Evolutionary conservation across 2,113 vertebrate species (phyloP).

Genomic region (Oncorhynchus kisutch): DNA sequence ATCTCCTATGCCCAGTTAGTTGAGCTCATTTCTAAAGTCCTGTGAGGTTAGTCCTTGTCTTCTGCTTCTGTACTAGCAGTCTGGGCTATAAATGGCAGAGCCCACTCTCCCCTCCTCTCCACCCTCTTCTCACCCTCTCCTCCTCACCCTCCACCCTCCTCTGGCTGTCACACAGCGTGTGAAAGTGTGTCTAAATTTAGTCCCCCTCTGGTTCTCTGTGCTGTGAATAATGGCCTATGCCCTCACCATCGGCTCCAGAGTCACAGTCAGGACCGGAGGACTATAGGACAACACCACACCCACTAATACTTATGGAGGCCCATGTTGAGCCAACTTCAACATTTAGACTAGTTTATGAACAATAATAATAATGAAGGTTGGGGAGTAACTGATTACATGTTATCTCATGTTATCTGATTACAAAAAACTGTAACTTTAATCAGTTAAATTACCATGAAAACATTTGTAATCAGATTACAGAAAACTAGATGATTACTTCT

Average conservation of each 20-base stretch:
- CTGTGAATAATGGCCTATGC: slow-evolving; percentile 29
- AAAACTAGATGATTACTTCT: too few species aligned
- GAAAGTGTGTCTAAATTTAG: slow-evolving; percentile 70
- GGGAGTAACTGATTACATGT: too few species aligned
- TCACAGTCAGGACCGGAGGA: background rate
- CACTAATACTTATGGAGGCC: too few species aligned
- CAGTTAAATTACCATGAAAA: too few species aligned
- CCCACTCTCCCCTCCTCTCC: background rate
- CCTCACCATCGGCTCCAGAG: slow-evolving; percentile 66
- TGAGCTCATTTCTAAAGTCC: background rate
- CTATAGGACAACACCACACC: background rate
- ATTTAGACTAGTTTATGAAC: too few species aligned
- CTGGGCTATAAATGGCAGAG: slow-evolving; percentile 56
- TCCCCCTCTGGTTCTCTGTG: slow-evolving; percentile 18
- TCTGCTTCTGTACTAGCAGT: slow-evolving; percentile 1
- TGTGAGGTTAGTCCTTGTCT: background rate
- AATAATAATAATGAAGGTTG: too few species aligned
- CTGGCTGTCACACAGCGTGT: slow-evolving; percentile 63
- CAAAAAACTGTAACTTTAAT: too few species aligned
- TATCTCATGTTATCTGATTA: too few species aligned
- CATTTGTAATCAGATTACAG: too few species aligned
- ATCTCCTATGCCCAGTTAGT: background rate
- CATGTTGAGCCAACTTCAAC: too few species aligned
- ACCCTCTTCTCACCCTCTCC: too few species aligned
- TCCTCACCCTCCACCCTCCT: slow-evolving; percentile 28